Base-by-base conservation (phyloP, 2,797 vertebrate genomes). In the Champsocephalus esox region DNA sequence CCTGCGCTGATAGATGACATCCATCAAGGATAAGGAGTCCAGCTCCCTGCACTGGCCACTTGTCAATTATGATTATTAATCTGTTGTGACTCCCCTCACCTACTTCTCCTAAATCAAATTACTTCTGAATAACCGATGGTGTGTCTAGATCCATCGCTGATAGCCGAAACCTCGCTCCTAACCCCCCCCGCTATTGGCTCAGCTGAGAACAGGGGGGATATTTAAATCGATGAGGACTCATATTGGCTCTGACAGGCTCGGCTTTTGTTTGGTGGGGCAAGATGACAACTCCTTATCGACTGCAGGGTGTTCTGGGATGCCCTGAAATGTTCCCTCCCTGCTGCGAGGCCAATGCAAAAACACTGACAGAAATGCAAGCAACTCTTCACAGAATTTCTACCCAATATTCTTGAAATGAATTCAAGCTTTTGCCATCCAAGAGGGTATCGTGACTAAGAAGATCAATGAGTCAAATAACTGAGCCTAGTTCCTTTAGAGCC, bases 191-290 rank as follows among this genome's bases (percentile, higher is more conserved):
- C 80, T 81, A 76, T 82, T 83, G 79, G 77, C 80, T 86, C 77
- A 54, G 73, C 73, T 75, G 70, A 77, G 83, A 83, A 81, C 66
- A 21, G 41, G 41, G 41, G 60, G 71, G 66, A 16, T 82, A 77
- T 91, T 89, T 86, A 79, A 90, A 90, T 90, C 73, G 67, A 91
- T 90, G 82, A 86, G 79, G 78, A 55, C 65, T 79, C 76, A 77
- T 81, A 91, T 84, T 84, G 87, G 74, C 82, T 87, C 59, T 86
- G 90, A 91, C 90, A 92, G 83, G 57, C 56, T 70, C 70, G 49
- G 77, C 78, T 79, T 83, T 83, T 88, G 66, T 82, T 82, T 79
- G 69, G 67, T 64, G 76, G 69, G 55, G 71, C 77, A 59, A 80
- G 67, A 84, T 84, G 84, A 87, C 82, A 87, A 83, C 73, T 81